Base-by-base conservation (phyloP, 2,888 invertebrate genomes). In the Trissolcus japonicus region DNA sequence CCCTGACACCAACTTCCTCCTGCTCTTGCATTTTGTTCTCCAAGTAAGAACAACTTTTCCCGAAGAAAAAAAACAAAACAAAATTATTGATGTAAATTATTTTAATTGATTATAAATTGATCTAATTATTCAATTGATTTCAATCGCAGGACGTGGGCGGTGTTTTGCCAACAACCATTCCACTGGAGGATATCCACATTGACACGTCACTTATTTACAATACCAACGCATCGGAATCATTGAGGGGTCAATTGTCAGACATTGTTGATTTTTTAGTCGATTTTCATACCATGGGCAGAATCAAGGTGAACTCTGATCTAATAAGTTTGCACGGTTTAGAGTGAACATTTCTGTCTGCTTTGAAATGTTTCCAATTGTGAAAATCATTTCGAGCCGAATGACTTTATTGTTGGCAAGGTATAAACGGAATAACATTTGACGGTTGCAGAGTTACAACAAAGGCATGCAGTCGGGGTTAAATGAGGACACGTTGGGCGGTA, bases 401-500 rank as follows among this genome's bases (percentile, higher is more conserved):
- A 46, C 46, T 46, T 46, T 51, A 51, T 51, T 14, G 57, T 25
- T 46, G 35, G 35, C 35, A 11, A 7, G 35, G 35, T 9, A 53
- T 29, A 66, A 35, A 9, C 41, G 53, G 21, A 13, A 43, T 25
- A 16, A 54, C 40, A 65, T 67, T 66, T 62, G 40, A 16, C 54
- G 50, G 43, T 75, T 71, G 55, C 81, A 94, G 93, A 94, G 93
- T 83, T 94, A 93, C 84, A 92, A 92, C 84, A 94, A 94, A 89
- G 94, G 93, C 4, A 90, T 92, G 78, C 91, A 90, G 88, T 93
- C 91, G 86, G 95, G 96, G 69, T 90, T 97, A 74, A 96, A 98
- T 88, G 98, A 98, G 89, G 98, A 99, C 89, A 98, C 98, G 0
- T 90, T 99, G 25, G 99, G 99, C 0, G 98, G 98, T 0, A 95